Evolutionary conservation across 2,113 vertebrate species (phyloP), one percentile per base, ranked within the genome.

Genomic region (Agapornis roseicollis): DNA sequence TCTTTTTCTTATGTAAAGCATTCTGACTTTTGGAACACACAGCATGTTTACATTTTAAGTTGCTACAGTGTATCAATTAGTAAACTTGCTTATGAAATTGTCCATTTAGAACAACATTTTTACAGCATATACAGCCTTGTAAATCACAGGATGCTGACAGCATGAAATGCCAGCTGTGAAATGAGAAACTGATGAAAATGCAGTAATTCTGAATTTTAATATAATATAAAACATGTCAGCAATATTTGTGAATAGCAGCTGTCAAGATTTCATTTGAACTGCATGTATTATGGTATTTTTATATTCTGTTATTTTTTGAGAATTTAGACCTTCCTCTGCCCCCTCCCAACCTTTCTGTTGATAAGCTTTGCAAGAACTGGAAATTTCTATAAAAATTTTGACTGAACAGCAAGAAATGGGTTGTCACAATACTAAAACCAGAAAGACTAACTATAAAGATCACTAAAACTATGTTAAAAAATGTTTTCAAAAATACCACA

Each of bases 141-240:
- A 97, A 98, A 98, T 98, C 98, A 92, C 89, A 98, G 98, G 97
- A 97, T 98, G 98, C 98, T 98, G 98, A 98, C 98, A 98, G 97
- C 96, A 97, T 97, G 97, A 97, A 98, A 98, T 96, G 96, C 98
- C 98, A 99, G 98, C 98, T 99, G 98, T 98, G 97, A 97, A 98
- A 98, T 96, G 95, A 98, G 96, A 98, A 98, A 97, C 92, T 97
- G 97, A 98, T 98, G 98, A 98, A 98, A 97, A 98, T 89, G 97
- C 98, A 97, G 96, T 85, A 96, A 98, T 98, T 97, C 88, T 96
- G 97, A 97, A 98, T 98, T 98, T 98, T 98, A 98, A 98, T 98
- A 97, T 97, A 98, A 98, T 98, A 97, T 89, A 97, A 98, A 96
- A 95, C 87, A 80, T 97, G 97, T 98, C 98, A 98, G 98, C 98